Conservation (phyloP, 2,888 invertebrate genomes). For the Cheilosia vulpina region DNA sequence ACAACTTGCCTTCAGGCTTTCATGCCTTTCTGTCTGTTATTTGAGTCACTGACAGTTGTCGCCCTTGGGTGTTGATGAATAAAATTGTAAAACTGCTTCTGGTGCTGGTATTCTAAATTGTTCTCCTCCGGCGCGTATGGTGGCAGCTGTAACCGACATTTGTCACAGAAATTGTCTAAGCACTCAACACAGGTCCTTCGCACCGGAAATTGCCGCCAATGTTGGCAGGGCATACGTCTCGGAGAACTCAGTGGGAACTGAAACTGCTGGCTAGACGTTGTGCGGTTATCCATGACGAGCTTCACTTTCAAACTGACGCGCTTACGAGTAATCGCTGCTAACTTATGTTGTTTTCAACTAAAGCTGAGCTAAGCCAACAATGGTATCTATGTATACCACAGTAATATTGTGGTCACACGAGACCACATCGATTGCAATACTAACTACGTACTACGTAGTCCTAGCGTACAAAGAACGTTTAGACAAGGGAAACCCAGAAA, state of each 20-base stretch:
- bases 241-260: constrained; percentile 61
- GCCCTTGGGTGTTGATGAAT: constrained; percentile 48
- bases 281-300: constrained; percentile 50
- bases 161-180: constrained; percentile 56
- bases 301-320: constrained; percentile 58
- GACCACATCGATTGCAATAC: constrained; percentile 9
- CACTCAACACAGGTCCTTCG: constrained; percentile 48
- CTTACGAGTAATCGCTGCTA: not conserved
- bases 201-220: constrained; percentile 68
- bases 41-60: constrained; percentile 28
- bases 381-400: not conserved
- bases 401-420: constrained; percentile 25
- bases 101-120: constrained; percentile 60
- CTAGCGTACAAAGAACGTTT: not conserved
- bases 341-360: constrained; percentile 14
- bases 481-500: not conserved
- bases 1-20: not conserved
- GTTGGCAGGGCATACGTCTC: constrained; percentile 64
- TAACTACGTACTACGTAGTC: not conserved
- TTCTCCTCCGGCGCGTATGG: constrained; percentile 49
- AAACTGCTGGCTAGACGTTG: constrained; percentile 44
- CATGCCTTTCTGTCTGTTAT: not conserved
- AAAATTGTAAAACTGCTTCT: constrained; percentile 62
- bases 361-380: not conserved
- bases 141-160: constrained; percentile 51